phyloP scores from a whole-genome alignment of 2,113 vertebrate species.

The Muntiacus muntjak region DNA sequence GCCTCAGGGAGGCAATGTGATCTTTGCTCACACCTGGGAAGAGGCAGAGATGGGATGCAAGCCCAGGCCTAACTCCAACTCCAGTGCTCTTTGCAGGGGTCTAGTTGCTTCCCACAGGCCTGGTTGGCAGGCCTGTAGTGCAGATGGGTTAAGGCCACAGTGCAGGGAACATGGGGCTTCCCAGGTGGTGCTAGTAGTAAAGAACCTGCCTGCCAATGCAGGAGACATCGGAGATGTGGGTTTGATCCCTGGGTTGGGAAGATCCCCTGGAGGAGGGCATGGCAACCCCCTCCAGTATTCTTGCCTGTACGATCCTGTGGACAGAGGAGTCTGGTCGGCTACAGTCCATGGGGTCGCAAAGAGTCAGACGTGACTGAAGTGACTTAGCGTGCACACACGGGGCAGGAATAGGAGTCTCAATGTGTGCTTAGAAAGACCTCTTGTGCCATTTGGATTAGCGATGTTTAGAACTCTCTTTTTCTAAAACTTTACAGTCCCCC shows the following conservation, averaged over 20 bases:
- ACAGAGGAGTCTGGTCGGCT: not conserved
- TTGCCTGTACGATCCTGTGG: not conserved
- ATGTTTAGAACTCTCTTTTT: not conserved
- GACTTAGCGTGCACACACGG: not conserved
- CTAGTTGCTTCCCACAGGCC: not conserved
- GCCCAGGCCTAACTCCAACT: not conserved
- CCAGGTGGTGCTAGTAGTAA: not conserved
- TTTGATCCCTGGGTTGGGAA: not conserved
- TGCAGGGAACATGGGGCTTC: not conserved
- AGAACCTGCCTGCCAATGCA: not conserved
- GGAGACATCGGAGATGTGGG: not conserved
- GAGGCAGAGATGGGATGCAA: not conserved
- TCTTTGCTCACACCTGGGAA: not conserved
- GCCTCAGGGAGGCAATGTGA: rapidly evolving
- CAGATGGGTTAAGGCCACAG: not conserved
- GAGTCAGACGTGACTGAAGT: not conserved
- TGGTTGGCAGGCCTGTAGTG: no score
- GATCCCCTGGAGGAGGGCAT: not conserved
- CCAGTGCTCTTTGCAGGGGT: rapidly evolving
- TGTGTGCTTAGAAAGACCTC: not conserved
- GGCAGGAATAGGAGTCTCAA: not conserved
- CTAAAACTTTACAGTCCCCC: not conserved
- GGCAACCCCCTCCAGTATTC: not conserved
- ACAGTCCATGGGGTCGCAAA: not conserved
- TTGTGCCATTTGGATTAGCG: not conserved